These are phyloP conservation scores for Schizothorax lantsangensis DNA, from an alignment of 2,797 vertebrate genomes.

Conservation along the genomic window DNA sequence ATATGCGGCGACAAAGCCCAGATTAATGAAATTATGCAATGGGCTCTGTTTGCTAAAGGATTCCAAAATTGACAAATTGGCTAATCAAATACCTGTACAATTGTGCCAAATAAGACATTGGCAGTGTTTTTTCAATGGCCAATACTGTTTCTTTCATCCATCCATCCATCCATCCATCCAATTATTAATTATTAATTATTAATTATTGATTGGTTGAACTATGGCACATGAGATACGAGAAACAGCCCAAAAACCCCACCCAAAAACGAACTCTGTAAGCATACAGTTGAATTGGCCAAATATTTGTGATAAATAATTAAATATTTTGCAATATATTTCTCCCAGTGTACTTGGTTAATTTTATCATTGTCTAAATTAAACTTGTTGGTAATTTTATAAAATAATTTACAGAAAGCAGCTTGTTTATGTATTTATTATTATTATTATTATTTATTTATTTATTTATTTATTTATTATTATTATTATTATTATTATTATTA, in stretches of 20 bases:
- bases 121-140: not conserved
- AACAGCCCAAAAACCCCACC: too few species aligned
- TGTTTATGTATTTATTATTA: too few species aligned
- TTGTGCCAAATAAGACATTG: not conserved
- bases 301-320: not conserved
- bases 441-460: too few species aligned
- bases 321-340: not conserved
- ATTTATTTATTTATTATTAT: too few species aligned
- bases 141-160: not conserved
- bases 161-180: too few species aligned
- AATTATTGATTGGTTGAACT: too few species aligned
- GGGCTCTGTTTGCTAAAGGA: constrained; percentile 14
- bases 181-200: too few species aligned
- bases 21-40: constrained; percentile 9
- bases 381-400: not conserved
- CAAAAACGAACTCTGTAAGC: too few species aligned
- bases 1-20: constrained; percentile 8
- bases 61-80: not conserved
- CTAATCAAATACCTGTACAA: not conserved
- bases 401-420: not conserved
- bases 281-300: not conserved
- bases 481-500: too few species aligned
- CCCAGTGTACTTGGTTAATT: not conserved
- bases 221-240: too few species aligned
- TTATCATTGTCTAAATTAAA: not conserved